Percentiles rank a stretch among this genome's conserved stretches.
Conservation (phyloP, 2,797 vertebrate species). For the Antrozous pallidus region DNA sequence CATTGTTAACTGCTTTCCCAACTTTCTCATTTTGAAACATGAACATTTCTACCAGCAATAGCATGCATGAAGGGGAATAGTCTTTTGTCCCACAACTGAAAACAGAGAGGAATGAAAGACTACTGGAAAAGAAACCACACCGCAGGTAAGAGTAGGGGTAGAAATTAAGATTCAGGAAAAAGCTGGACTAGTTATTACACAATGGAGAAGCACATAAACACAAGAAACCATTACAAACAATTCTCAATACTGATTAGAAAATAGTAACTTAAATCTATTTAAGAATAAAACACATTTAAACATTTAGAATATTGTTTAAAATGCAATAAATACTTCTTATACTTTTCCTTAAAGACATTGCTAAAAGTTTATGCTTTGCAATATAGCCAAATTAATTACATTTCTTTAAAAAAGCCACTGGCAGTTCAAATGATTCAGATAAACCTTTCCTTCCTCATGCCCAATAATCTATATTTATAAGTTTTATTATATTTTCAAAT, state of each 20-base stretch:
- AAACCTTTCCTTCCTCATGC: neutral
- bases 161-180: neutral
- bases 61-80: neutral
- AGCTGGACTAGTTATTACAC: neutral
- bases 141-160: neutral
- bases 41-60: slow-evolving; percentile 23
- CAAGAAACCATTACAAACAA: slow-evolving; percentile 9
- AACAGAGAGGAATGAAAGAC: neutral
- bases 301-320: neutral
- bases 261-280: neutral
- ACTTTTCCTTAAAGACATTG: neutral
- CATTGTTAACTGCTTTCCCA: neutral
- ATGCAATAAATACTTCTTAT: neutral
- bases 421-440: neutral
- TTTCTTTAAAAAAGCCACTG: slow-evolving; percentile 19
- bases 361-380: neutral
- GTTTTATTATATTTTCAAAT: slow-evolving; percentile 29
- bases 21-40: slow-evolving; percentile 36
- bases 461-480: neutral
- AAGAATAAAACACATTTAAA: slow-evolving; percentile 25
- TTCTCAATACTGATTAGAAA: neutral
- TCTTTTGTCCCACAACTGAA: slow-evolving; percentile 22
- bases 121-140: neutral
- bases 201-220: neutral
- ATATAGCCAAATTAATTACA: neutral